Base-by-base conservation (phyloP, 2,113 vertebrate genomes). In the Pseudopodoces humilis region DNA sequence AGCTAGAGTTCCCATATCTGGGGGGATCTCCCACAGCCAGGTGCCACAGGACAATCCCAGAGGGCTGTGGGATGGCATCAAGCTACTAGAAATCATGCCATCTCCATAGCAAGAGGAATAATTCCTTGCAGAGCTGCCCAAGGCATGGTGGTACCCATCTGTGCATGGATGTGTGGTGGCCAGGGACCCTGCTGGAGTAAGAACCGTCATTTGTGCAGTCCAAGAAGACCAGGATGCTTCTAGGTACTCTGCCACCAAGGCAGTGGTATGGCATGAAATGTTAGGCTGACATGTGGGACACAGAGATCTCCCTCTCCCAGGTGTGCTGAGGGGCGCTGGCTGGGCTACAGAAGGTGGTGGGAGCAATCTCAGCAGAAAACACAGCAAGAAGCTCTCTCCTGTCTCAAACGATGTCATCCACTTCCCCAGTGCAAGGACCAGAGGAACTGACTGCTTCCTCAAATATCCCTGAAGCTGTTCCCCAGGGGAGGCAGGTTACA, bases 401-500 rank as follows among this genome's bases (percentile, higher is more conserved):
- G 69, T 7, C 20, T 74, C 31, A 43, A 70, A 3, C 1, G 3
- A 71, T 71, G 49, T 52, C 49, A 78, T 20, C 37, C 4, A 6
- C 27, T 91, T 91, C 39, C 58, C 56, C 0, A 0, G 3, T 19
- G 23, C 59, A 69, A 0, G 9, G 63, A 55, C 28, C 30, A 63
- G 35, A 0, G 1, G 39, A 86, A 18, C 23, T 74, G 35, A 59
- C 35, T 1, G 1, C 55, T 83, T 83, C 71, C 68, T 77, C 60
- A 71, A 72, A 75, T 43, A 78, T 60, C 52, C 33, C 52, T 44
- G 35, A 69, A 72, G 46, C 81, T 84, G n/a, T 76, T 83, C 23
- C 41, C 58, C n/a, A 21, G 33, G 30, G 22, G 14, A 41, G 28
- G n/a, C 23, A 59, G 35, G 41, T 56, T 69, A 62, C n/a, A 94